Evolutionary conservation across 2,888 invertebrate species (phyloP).

Genomic region (Autographa pulchrina): DNA sequence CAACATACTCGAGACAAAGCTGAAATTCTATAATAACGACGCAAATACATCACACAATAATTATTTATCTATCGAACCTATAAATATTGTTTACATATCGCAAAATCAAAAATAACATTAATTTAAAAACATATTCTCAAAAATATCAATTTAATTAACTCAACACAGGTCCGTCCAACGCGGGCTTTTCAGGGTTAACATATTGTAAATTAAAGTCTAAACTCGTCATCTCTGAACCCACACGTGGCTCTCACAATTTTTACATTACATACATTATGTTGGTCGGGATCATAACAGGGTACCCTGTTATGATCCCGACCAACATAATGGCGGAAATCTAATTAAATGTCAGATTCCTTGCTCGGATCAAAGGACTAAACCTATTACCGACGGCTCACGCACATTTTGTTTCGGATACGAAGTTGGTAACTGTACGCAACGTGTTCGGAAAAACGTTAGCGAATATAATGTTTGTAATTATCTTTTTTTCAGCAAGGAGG

Average conservation of each 20-base stretch:
- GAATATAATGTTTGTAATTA: too few relatives aligned
- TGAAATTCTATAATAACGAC: too few relatives aligned
- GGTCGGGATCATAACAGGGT: too few relatives aligned
- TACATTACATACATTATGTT: too few relatives aligned
- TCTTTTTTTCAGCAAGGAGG: too few relatives aligned
- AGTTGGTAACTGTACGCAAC: constrained; percentile 19
- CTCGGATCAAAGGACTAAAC: constrained; percentile 63
- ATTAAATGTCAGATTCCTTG: constrained; percentile 63
- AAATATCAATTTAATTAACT: background rate
- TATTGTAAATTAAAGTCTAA: constrained; percentile 31
- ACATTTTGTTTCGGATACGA: constrained; percentile 37
- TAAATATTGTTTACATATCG: too few relatives aligned
- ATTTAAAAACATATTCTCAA: background rate
- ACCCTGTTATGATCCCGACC: constrained; percentile 52
- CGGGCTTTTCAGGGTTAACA: constrained; percentile 2
- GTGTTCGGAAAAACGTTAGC: constrained; percentile 1
- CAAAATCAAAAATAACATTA: too few relatives aligned
- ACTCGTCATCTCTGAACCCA: constrained; percentile 40
- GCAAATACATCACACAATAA: too few relatives aligned
- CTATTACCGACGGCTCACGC: constrained; percentile 51
- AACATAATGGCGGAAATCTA: constrained; percentile 60
- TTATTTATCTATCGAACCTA: background rate
- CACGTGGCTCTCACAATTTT: constrained; percentile 18
- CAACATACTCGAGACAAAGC: too few relatives aligned
- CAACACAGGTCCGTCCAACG: background rate